Evolutionary conservation across 2,888 invertebrate species (phyloP).

Genomic region (Belgica antarctica): DNA sequence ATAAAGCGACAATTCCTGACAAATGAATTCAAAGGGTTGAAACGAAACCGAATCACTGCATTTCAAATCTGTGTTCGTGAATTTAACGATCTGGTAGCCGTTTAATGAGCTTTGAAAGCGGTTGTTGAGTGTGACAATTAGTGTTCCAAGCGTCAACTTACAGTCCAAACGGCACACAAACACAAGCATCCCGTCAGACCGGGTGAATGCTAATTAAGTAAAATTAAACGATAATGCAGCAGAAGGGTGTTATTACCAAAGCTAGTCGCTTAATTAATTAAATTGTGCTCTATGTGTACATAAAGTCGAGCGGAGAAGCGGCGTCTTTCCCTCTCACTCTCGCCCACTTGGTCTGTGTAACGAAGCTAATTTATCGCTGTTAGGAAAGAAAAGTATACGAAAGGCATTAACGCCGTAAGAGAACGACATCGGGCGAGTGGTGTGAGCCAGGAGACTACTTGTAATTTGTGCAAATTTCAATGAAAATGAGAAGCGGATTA

Average conservation of each 20-base stretch:
- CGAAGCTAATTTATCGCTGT: slow-evolving; percentile 37
- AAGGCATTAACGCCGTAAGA: slow-evolving; percentile 31
- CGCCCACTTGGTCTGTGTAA: slow-evolving; percentile 13
- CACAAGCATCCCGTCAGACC: not conserved
- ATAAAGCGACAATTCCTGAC: no score
- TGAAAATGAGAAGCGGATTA: slow-evolving; percentile 41
- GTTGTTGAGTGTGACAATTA: not conserved
- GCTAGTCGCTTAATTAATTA: slow-evolving; percentile 42
- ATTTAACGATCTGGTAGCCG: slow-evolving; percentile 18
- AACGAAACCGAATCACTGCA: no score
- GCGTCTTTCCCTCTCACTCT: not conserved
- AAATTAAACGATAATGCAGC: slow-evolving; percentile 37
- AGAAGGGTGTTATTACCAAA: slow-evolving; percentile 33
- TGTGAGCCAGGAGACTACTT: not conserved
- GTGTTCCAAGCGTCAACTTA: not conserved
- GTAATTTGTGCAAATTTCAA: slow-evolving; percentile 42
- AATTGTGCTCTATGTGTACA: slow-evolving; percentile 36
- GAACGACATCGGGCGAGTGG: not conserved
- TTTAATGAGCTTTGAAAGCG: slow-evolving; percentile 24
- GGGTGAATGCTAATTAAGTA: slow-evolving; percentile 39
- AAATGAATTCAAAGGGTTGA: no score
- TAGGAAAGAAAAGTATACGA: not conserved
- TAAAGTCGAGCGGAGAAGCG: slow-evolving; percentile 3
- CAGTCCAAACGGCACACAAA: not conserved
- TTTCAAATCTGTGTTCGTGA: slow-evolving; percentile 13